Evolutionary conservation across 1,140 invertebrate species (phyloP).

Genomic region (Plectrocnemia conspersa): DNA sequence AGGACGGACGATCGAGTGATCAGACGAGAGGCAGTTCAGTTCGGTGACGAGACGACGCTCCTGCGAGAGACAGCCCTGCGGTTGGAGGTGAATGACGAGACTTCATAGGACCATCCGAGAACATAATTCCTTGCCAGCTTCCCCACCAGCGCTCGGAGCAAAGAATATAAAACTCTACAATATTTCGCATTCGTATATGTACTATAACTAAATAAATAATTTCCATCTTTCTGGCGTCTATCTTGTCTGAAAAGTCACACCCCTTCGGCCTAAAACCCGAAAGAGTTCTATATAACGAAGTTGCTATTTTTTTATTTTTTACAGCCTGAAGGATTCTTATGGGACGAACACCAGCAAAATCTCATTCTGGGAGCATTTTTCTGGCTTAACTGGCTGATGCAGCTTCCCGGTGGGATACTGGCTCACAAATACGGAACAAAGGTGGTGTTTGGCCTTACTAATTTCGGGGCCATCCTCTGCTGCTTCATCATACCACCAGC

Average conservation of each 20-base stretch:
- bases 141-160: too few relatives aligned
- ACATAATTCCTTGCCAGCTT: too few relatives aligned
- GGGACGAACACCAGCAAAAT: constrained; percentile 66
- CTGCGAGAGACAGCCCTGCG: too few relatives aligned
- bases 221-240: too few relatives aligned
- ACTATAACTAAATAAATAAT: too few relatives aligned
- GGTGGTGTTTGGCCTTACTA: constrained; percentile 62
- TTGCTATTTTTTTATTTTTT: constrained; percentile 13
- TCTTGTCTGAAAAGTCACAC: not conserved
- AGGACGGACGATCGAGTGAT: too few relatives aligned
- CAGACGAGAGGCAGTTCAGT: too few relatives aligned
- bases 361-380: constrained; percentile 69
- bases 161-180: too few relatives aligned
- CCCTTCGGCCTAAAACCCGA: not conserved
- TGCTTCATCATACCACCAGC: constrained; percentile 65
- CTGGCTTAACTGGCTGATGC: constrained; percentile 67
- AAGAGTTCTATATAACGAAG: not conserved
- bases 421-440: constrained; percentile 68
- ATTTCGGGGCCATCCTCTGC: constrained; percentile 63
- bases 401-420: constrained; percentile 70
- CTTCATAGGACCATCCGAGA: too few relatives aligned
- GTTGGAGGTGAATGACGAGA: too few relatives aligned
- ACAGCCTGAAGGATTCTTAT: constrained; percentile 52
- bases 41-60: too few relatives aligned
- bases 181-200: too few relatives aligned